Base-by-base conservation (phyloP, 1,140 invertebrate species). In the Drosophila nigrodunni region DNA sequence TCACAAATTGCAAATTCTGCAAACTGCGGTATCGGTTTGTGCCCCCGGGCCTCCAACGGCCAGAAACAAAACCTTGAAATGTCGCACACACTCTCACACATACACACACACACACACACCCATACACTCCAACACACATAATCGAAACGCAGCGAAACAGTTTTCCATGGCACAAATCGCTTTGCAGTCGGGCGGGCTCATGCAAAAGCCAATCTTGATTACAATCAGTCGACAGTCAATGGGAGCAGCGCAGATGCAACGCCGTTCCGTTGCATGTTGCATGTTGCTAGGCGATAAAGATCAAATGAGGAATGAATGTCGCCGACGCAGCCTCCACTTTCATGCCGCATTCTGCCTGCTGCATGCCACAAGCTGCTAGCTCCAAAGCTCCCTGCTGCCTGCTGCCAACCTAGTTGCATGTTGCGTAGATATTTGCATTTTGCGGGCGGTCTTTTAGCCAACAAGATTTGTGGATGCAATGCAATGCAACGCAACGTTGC, bases 241-340 rank as follows among this genome's bases (percentile, higher is more conserved):
- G 76, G 43, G 35, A 49, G 58, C 43, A 62, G 21, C 61, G 66
- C 66, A 52, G 61, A 18, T 52, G 61, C 61, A 64, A 54, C 11
- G 37, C 44, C n/a, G 75, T 39, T 8, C 44, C n/a, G 75, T 39
- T 8, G 75, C 70, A 71, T 71, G 76, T 80, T 82, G 82, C 82
- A 86, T 86, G 82, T 87, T 81, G 72, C 77, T 50, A 18, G 77
- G 80, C 77, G 82, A 87, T 87, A 88, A 87, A 88, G 82, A 87
- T 87, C 83, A 87, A 87, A 87, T 87, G 80, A 87, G 82, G 81
- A 87, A 87, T 87, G 82, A 77, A 88, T 77, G 72, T 87, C 80
- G 83, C 82, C 83, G 82, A 82, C 72, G 79, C 83, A 79, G 82
- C 50, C 50, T 61, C 69, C 58, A 62, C 47, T 43, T 15, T 34